Base-by-base conservation (phyloP, 2,113 vertebrate genomes). In the Syngnathoides biaculeatus region DNA sequence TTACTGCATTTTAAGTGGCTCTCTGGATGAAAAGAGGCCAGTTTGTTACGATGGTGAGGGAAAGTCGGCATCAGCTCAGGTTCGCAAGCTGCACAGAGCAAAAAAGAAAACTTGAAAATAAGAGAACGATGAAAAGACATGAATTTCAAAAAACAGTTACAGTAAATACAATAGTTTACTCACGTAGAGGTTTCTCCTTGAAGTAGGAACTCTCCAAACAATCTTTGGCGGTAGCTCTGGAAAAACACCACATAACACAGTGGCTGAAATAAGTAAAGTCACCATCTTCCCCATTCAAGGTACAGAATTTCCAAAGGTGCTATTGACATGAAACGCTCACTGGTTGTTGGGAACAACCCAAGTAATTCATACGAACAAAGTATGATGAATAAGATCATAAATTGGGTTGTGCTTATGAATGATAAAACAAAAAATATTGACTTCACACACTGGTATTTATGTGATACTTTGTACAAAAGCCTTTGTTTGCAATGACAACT, bases 51-150 rank as follows among this genome's bases (percentile, higher is more conserved):
- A 63, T 99, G 97, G 78, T 99, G 97, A 0, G 97, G 96, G 77
- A 99, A 99, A 40, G 97, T 99, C 0, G 97, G 97, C 97, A 99
- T 99, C 78, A 99, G 93, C 77, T 98, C 96, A 0, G 96, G 94
- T 62, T 99, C 96, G 0, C 97, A 99, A 35, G 97, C 97, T 90
- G 85, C 13, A 56, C 12, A 22, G 66, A 27, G 45, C 61, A 68
- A 38, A 27, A 56, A 64, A 3, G 39, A 24, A 24, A 50, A 17
- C 8, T 7, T 45, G 35, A 70, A 64, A 12, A 57, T 13, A 27
- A n/a, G 13, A 40, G 27, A 24, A n/a, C 1, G 1, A 57, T 13
- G 27, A n/a, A 9, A 40, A 39, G 30, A n/a, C 1, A 1, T 5
- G 12, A 0, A n/a, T 30, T 11, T n/a, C 45, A 5, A 8, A 20